Base-by-base conservation (phyloP, 2,113 vertebrate genomes). In the Axis porcinus region DNA sequence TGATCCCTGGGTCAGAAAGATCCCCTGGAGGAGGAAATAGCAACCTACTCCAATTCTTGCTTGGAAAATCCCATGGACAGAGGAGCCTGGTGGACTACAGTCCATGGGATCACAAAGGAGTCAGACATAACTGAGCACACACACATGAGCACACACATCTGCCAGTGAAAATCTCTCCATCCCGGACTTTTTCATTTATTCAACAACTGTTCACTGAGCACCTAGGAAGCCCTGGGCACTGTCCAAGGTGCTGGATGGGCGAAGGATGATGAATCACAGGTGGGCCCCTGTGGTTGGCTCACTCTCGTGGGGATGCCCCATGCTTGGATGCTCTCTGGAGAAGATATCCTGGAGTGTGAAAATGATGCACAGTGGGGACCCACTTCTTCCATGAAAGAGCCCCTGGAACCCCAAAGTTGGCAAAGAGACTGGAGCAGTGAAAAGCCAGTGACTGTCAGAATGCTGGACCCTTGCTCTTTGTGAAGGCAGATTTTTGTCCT, bases 221-320 rank as follows among this genome's bases (percentile, higher is more conserved):
- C 8, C 70, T 58, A 2, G 47, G 54, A 5, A 3, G 60, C 0
- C 11, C 54, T 50, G 74, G 36, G 45, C 19, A 23, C 62, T 76
- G 33, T 84, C 91, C 55, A 8, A 19, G 70, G 70, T 62, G 0
- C 67, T 86, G 21, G 52, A 55, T 55, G 2, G 17, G 28, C 8
- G n/a, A 84, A 47, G 47, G 16, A 14, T 14, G 25, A 1, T 27
- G 86, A 16, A 0, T 28, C n/a, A 0, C 21, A 5, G 2, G 1
- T 7, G 7, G 36, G 12, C 15, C 45, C 11, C 70, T 43, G 36
- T 74, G 70, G 70, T 15, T 43, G 40, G 70, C 36, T 43, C 1
- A 0, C 7, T 54, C 11, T 30, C n/a, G 3, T 3, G 2, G 28
- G 21, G 54, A 21, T 10, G 1, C 25, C 62, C n/a, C 1, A 16